These are phyloP conservation scores for Orbicella faveolata DNA, from an alignment of 64 coral and sea anemone genomes.

Conservation along the genomic window DNA sequence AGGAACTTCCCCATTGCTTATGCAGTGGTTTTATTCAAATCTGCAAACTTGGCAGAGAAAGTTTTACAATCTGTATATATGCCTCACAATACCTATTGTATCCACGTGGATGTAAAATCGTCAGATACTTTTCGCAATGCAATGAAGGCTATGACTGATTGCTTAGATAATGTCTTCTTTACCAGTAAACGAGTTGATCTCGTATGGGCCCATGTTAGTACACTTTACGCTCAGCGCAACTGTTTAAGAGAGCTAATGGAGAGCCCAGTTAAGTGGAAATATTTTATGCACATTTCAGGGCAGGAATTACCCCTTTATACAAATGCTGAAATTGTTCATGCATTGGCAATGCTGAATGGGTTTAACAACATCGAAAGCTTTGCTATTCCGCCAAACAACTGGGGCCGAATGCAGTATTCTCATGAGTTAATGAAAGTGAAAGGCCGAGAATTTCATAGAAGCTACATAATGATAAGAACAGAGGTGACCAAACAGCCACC, in stretches of 20 bases:
- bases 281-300: conserved; percentile 23
- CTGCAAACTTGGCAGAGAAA: conserved; percentile 9
- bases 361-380: conserved; percentile 12
- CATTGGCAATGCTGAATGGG: background rate
- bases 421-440: background rate
- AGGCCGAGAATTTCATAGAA: background rate
- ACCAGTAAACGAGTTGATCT: background rate
- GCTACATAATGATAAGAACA: background rate
- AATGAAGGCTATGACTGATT: conserved; percentile 16
- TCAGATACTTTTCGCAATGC: conserved; percentile 13
- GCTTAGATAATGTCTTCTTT: conserved; percentile 17
- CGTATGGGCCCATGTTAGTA: conserved; percentile 14
- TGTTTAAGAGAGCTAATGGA: conserved; percentile 14
- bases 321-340: background rate
- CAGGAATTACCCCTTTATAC: conserved; percentile 1
- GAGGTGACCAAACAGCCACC: background rate
- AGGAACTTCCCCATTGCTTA: conserved; percentile 48
- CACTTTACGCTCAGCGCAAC: conserved; percentile 1
- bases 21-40: conserved; percentile 20
- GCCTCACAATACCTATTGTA: conserved; percentile 51
- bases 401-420: background rate
- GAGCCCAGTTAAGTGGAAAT: conserved; percentile 13
- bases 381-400: background rate
- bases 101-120: conserved; percentile 43
- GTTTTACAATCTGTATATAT: conserved; percentile 37